These are phyloP conservation scores for Drosophila persimilis DNA, from an alignment of 1,140 invertebrate genomes.

Conservation along the genomic window DNA sequence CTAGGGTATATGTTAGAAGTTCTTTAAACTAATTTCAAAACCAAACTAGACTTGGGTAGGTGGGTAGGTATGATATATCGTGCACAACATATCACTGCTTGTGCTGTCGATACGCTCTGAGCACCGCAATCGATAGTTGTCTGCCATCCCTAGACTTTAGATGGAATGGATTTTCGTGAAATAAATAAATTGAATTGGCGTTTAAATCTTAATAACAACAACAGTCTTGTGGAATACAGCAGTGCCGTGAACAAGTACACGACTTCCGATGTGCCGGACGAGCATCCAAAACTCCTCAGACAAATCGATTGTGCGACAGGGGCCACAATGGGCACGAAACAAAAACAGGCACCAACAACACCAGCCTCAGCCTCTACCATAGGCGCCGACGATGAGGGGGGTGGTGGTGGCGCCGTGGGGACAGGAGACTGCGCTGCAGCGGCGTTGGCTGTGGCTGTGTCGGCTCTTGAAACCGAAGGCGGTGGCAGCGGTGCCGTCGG, in stretches of 20 bases:
- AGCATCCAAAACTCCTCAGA: constrained; percentile 33
- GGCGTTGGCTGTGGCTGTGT: constrained; percentile 20
- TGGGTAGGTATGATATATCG: too few relatives aligned
- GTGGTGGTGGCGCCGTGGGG: constrained; percentile 8
- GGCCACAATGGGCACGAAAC: constrained; percentile 64
- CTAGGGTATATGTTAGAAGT: too few relatives aligned
- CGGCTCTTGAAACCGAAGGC: constrained; percentile 29
- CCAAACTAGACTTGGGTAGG: too few relatives aligned
- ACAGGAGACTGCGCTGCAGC: constrained; percentile 28
- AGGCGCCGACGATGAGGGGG: constrained; percentile 36
- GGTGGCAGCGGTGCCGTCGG: constrained; percentile 12
- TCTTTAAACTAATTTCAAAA: too few relatives aligned
- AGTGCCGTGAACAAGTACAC: constrained; percentile 38
- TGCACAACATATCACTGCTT: too few relatives aligned
- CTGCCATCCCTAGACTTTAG: constrained; percentile 47
- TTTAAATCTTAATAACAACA: constrained; percentile 68
- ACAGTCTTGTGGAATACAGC: constrained; percentile 56
- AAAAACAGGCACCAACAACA: constrained; percentile 64
- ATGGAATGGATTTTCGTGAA: constrained; percentile 68
- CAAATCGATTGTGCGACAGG: constrained; percentile 27
- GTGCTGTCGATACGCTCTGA: too few relatives aligned
- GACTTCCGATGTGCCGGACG: constrained; percentile 48
- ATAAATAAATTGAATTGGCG: constrained; percentile 71
- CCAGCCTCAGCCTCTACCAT: constrained; percentile 17
- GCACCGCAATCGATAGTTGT: constrained; percentile 7